phyloP scores from a whole-genome alignment of 1,140 invertebrate genomes.

The Ephestia elutella region DNA sequence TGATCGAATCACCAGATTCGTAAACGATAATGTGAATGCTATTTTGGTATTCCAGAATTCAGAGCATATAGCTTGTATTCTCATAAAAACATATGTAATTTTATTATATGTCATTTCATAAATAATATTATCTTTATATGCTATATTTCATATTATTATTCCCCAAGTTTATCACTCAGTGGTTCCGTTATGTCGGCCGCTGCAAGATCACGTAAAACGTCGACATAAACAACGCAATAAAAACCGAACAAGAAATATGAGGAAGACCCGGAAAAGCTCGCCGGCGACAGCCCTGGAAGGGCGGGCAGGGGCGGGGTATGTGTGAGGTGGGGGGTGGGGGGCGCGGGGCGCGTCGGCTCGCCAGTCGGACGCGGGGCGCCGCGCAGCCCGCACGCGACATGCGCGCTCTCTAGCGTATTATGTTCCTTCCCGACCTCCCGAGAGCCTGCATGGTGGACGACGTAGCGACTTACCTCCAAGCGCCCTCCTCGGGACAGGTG shows the following conservation, averaged over 20 bases:
- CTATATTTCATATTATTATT: background rate
- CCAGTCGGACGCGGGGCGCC: slow-evolving; percentile 64
- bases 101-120: too few relatives aligned
- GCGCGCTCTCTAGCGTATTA: slow-evolving; percentile 67
- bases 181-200: background rate
- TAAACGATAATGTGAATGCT: too few relatives aligned
- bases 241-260: slow-evolving; percentile 7
- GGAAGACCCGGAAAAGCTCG: slow-evolving; percentile 47
- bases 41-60: too few relatives aligned
- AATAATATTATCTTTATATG: too few relatives aligned
- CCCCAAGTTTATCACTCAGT: background rate
- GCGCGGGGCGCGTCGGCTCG: slow-evolving; percentile 23
- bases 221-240: slow-evolving; percentile 1
- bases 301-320: slow-evolving; percentile 18
- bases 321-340: slow-evolving; percentile 28
- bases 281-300: slow-evolving; percentile 34
- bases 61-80: too few relatives aligned
- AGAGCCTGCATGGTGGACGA: slow-evolving; percentile 73
- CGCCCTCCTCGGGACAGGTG: slow-evolving; percentile 73
- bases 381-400: slow-evolving; percentile 62
- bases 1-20: too few relatives aligned
- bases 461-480: slow-evolving; percentile 70
- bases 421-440: slow-evolving; percentile 71
- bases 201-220: background rate
- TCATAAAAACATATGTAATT: too few relatives aligned